phyloP scores from a whole-genome alignment of 2,113 vertebrate species.

The Progne subis region DNA sequence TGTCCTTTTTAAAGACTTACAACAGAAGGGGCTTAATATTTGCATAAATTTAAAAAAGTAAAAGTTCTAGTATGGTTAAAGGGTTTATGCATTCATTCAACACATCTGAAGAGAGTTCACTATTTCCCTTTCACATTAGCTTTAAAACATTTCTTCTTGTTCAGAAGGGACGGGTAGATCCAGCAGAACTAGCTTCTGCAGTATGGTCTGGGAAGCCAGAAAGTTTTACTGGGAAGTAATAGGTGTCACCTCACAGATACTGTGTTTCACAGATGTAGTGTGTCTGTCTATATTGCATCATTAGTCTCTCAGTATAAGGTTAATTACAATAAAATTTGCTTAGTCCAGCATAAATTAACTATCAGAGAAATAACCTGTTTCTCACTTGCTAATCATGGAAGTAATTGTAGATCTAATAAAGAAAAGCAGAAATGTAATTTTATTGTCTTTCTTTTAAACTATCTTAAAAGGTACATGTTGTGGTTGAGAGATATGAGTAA shows the following conservation, averaged over 20 bases:
- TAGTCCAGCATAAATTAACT: neutral
- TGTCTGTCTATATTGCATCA: neutral
- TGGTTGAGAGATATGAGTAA: neutral
- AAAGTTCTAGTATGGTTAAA: neutral
- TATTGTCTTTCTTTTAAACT: neutral
- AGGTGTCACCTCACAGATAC: neutral
- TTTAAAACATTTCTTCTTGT: neutral
- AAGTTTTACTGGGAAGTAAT: neutral
- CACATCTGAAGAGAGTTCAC: neutral
- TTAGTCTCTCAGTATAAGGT: neutral
- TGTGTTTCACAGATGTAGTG: neutral
- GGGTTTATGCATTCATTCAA: neutral
- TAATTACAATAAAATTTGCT: neutral
- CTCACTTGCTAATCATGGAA: neutral
- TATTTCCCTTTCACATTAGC: neutral
- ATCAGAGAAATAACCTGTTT: neutral
- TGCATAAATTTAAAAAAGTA: neutral
- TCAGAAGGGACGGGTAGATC: neutral
- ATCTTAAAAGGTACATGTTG: neutral
- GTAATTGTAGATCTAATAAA: neutral
- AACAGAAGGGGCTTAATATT: neutral
- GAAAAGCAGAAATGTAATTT: neutral
- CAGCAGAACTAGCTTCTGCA: neutral
- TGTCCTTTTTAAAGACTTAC: neutral
- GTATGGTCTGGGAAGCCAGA: neutral